Base-by-base conservation (phyloP, 1,140 invertebrate genomes). In the Melipona quadrifasciata region DNA sequence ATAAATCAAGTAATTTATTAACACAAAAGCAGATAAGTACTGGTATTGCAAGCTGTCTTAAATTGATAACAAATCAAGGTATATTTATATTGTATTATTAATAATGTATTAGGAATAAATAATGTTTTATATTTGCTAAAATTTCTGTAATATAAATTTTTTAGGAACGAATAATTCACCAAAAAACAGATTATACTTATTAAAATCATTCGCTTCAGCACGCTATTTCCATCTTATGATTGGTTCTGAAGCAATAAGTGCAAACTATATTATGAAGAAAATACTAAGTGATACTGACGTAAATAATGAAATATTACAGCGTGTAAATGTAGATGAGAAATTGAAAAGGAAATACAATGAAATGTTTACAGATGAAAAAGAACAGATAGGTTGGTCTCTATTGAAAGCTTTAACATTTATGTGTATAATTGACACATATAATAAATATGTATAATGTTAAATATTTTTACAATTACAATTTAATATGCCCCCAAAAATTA, bases 341-440 rank as follows among this genome's bases (percentile, higher is more conserved):
- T 55, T 82, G 19, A 82, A 24, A 79, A 0, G 51, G 0, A 80
- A 58, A 34, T 89, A 88, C 17, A 71, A 17, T 0, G 0, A 5
- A n/a, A 31, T 17, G 16, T 17, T 0, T 16, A 0, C 8, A 14
- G 0, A 1, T n/a, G 2, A 67, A 47, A 55, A 57, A 72, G 87
- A 89, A 55, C 79, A 89, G 51, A 64, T 88, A 12, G 53, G 71
- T 47, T 77, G 58, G 87, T 75, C 83, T 27, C 47, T 89, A 24
- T 76, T 88, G 21, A 89, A 68, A 65, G 53, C 83, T n/a, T 12
- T 88, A 80, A 61, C 75, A 47, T 47, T 16, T 89, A 76, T 53
- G 1, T 64, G 11, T 27, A 24, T 55, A 19, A 6, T 87, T 53
- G 0, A 70, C 34, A 55, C 6, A 47, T 47, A 47, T 47, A 47